Base-by-base conservation (phyloP, 2,113 vertebrate species). In the Psammodynastes pulverulentus region DNA sequence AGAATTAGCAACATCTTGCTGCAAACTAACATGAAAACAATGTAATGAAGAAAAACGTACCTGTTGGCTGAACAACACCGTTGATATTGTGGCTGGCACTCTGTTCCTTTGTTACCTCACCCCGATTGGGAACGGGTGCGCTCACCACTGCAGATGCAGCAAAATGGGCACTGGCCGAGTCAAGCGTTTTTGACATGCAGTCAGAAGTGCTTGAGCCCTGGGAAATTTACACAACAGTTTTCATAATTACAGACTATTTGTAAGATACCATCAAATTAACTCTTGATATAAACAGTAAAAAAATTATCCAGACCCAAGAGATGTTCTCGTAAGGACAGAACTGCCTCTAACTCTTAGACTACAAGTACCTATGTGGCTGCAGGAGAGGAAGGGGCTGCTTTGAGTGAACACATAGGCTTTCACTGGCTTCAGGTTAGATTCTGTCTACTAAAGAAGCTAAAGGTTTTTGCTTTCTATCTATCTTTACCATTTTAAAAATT, bases 141-240 rank as follows among this genome's bases (percentile, higher is more conserved):
- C 97, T 98, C 90, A 99, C 97, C 96, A 99, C 98, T 85, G 98
- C 98, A 2, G 98, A 99, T 43, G 98, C 98, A 96, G 98, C 98
- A 97, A 99, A 99, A 94, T 98, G 98, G 96, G 98, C 98, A 24
- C 98, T 98, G 95, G 98, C 98, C 84, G 98, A 99, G 96, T 99
- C 98, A 88, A 99, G 98, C 84, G 98, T 98, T 98, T 99, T 98
- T 52, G 98, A 98, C 97, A 98, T 96, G 56, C 97, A 98, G 96
- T 98, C 98, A 93, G 98, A 97, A 92, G 97, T 97, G 95, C 96
- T 95, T 89, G 96, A 97, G 95, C 97, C 98, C 98, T 99, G 88
- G 0, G 93, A 88, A 87, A 92, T 48, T 2, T 84, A 89, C 19
- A 46, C 52, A 92, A 88, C 8, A 87, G 9, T 43, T 56, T 72